Conservation (phyloP, 2,888 invertebrate genomes). For the Ochlodes sylvanus region DNA sequence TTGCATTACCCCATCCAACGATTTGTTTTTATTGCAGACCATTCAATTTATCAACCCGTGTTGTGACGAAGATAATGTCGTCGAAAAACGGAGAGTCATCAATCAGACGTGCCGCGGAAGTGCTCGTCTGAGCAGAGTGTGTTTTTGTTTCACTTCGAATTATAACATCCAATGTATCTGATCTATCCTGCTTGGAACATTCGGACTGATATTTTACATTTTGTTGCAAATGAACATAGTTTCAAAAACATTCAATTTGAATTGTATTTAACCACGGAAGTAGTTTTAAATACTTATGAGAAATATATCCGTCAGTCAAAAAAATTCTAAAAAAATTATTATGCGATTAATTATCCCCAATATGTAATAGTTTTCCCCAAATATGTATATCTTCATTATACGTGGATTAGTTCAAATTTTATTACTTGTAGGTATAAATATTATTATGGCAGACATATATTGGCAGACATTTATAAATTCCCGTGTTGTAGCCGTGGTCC, state of each 20-base stretch:
- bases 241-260: no score
- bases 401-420: no score
- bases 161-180: slow-evolving; percentile 3
- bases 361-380: no score
- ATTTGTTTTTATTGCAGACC: slow-evolving; percentile 36
- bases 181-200: background rate
- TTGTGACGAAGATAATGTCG: slow-evolving; percentile 36
- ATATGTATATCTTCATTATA: no score
- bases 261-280: no score
- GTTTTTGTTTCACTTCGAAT: slow-evolving; percentile 31
- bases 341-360: no score
- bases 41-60: slow-evolving; percentile 35
- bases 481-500: background rate
- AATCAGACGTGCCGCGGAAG: slow-evolving; percentile 35
- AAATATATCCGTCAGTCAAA: no score
- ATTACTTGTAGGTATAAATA: no score
- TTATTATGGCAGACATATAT: background rate
- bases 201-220: background rate
- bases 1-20: slow-evolving; percentile 28
- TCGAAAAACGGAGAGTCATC: slow-evolving; percentile 35
- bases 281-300: no score
- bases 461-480: slow-evolving; percentile 1
- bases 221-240: no score
- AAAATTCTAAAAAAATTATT: no score
- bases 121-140: slow-evolving; percentile 29